phyloP scores from a whole-genome alignment of 2,888 invertebrate species.

The Hoplodrina ambigua region DNA sequence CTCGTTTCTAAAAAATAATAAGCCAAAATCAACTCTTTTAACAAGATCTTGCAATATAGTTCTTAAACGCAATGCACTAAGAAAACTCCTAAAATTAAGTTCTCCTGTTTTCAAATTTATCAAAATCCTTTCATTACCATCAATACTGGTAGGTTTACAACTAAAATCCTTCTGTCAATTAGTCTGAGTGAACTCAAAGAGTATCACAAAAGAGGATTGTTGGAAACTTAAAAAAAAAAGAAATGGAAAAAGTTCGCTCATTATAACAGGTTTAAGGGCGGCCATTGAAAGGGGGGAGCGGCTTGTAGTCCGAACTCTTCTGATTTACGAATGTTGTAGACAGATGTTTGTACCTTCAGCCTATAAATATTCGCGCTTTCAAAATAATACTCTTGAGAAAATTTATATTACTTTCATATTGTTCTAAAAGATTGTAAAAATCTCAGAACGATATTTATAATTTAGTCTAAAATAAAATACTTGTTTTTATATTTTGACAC shows the following conservation, averaged over 20 bases:
- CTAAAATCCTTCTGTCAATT: constrained; percentile 70
- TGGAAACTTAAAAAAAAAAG: constrained; percentile 71
- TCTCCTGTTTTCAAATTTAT: constrained; percentile 36
- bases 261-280: constrained; percentile 84
- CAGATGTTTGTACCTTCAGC: constrained; percentile 58
- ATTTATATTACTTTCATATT: constrained; percentile 1
- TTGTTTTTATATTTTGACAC: too few relatives aligned
- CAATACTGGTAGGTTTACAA: constrained; percentile 48
- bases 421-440: constrained; percentile 1
- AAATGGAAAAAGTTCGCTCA: constrained; percentile 86
- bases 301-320: constrained; percentile 58
- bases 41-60: constrained; percentile 8
- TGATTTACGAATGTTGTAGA: constrained; percentile 62
- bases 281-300: constrained; percentile 60
- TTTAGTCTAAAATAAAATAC: not conserved
- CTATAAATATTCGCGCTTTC: constrained; percentile 54
- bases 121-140: constrained; percentile 39
- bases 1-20: too few relatives aligned
- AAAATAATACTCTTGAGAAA: constrained; percentile 29
- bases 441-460: constrained; percentile 1
- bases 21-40: not conserved
- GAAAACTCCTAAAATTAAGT: not conserved
- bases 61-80: constrained; percentile 12
- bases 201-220: constrained; percentile 73
- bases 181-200: constrained; percentile 72